Percentiles rank a stretch among this genome's conserved stretches.
phyloP scores from a whole-genome alignment of 2,888 invertebrate genomes.

The Podabrus alpinus region DNA sequence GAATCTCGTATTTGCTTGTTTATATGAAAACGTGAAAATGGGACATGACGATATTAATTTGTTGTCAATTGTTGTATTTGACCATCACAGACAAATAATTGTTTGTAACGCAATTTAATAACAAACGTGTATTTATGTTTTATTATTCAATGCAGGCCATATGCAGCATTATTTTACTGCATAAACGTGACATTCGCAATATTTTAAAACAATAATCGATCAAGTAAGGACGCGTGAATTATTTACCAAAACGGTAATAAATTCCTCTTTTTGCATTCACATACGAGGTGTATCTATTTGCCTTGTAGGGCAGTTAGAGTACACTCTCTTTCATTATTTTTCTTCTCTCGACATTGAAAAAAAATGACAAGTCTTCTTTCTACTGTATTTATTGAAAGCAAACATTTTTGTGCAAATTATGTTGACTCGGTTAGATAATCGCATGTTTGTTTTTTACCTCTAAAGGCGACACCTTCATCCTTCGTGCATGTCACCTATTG shows the following conservation, averaged over 20 bases:
- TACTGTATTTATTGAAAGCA: background rate
- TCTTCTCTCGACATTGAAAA: background rate
- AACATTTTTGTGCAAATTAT: background rate
- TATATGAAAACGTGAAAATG: background rate
- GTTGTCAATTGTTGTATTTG: background rate
- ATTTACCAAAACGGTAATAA: slow-evolving; percentile 27
- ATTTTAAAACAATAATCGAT: slow-evolving; percentile 20
- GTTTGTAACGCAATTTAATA: background rate
- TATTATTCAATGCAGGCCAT: slow-evolving; percentile 3
- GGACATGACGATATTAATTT: background rate
- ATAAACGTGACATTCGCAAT: slow-evolving; percentile 8
- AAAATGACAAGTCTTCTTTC: background rate
- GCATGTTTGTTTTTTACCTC: background rate
- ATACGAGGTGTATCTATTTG: slow-evolving; percentile 6
- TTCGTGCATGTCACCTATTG: background rate
- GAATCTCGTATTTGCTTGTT: background rate
- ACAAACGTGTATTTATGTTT: background rate
- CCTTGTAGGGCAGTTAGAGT: slow-evolving; percentile 26
- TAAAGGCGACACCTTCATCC: background rate
- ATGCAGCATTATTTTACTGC: slow-evolving; percentile 7
- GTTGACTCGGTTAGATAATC: background rate
- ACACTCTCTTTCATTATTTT: slow-evolving; percentile 20
- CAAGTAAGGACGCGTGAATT: slow-evolving; percentile 17
- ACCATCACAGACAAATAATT: background rate
- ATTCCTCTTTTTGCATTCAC: slow-evolving; percentile 3